Conservation (phyloP, 2,797 vertebrate species). For the Austrolebias charrua region DNA sequence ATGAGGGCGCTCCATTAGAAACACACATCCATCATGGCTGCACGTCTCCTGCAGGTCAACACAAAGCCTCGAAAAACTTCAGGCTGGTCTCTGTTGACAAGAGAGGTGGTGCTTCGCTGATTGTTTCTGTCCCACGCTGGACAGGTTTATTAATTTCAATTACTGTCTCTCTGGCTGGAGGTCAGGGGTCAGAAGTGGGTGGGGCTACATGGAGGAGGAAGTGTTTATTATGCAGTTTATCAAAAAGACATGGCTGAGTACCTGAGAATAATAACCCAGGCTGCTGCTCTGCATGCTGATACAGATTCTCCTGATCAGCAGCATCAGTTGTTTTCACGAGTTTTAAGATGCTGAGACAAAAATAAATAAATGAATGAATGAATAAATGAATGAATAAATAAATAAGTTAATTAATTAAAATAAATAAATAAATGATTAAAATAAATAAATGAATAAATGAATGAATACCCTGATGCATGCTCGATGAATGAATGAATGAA, state of each 20-base stretch:
- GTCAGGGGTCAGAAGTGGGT: conserved; percentile 56
- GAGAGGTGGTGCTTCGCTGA: conserved; percentile 64
- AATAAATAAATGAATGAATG: no score
- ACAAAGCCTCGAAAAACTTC: conserved; percentile 47
- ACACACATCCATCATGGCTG: not conserved
- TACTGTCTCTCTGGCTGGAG: conserved; percentile 54
- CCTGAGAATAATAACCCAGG: conserved; percentile 32
- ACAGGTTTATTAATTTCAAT: conserved; percentile 82
- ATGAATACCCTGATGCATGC: no score
- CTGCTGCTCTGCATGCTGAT: conserved; percentile 38
- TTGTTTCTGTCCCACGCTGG: conserved; percentile 70
- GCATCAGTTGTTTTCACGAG: conserved; percentile 45
- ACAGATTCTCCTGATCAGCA: conserved; percentile 30
- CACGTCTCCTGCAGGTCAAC: conserved; percentile 50
- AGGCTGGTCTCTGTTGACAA: conserved; percentile 70
- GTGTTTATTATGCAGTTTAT: conserved; percentile 49
- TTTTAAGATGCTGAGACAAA: conserved; percentile 43
- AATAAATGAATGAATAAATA: no score
- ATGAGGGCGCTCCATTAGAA: conserved; percentile 45
- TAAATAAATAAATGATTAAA: no score
- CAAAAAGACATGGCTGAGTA: conserved; percentile 33
- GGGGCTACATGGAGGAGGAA: conserved; percentile 33
- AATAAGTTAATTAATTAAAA: no score
- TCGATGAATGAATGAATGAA: no score
- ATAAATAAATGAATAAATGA: no score